These are phyloP conservation scores for Strigamia crassipes DNA, from an alignment of 2,888 invertebrate species.

Conservation along the genomic window DNA sequence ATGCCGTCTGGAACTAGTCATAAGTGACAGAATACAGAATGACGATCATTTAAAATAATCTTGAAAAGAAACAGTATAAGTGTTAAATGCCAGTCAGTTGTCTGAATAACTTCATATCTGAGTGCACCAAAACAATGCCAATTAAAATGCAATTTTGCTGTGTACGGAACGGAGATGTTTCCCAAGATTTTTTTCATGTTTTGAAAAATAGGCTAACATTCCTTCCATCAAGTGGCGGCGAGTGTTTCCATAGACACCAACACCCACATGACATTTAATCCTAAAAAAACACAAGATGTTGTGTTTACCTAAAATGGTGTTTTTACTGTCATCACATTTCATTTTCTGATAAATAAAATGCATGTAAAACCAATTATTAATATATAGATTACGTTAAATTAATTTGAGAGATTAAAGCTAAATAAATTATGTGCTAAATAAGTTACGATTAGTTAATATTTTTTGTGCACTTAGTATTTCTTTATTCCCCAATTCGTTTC, in stretches of 20 bases:
- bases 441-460: not conserved
- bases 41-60: not conserved
- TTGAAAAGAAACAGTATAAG: not conserved
- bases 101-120: too few species aligned
- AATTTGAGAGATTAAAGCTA: too few species aligned
- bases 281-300: not conserved
- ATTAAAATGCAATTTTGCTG: too few species aligned
- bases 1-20: not conserved
- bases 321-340: not conserved
- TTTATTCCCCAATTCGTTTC: too few species aligned
- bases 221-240: not conserved
- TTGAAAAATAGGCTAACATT: too few species aligned
- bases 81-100: not conserved
- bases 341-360: not conserved
- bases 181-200: too few species aligned
- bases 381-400: too few species aligned
- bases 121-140: too few species aligned
- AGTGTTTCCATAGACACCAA: not conserved
- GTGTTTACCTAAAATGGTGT: not conserved
- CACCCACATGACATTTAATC: not conserved
- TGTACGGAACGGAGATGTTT: too few species aligned
- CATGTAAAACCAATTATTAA: too few species aligned
- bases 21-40: not conserved
- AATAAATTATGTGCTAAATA: too few species aligned
- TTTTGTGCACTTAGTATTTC: not conserved